These are phyloP conservation scores for Lycia hirtaria DNA, from an alignment of 2,888 invertebrate genomes.

Conservation along the genomic window DNA sequence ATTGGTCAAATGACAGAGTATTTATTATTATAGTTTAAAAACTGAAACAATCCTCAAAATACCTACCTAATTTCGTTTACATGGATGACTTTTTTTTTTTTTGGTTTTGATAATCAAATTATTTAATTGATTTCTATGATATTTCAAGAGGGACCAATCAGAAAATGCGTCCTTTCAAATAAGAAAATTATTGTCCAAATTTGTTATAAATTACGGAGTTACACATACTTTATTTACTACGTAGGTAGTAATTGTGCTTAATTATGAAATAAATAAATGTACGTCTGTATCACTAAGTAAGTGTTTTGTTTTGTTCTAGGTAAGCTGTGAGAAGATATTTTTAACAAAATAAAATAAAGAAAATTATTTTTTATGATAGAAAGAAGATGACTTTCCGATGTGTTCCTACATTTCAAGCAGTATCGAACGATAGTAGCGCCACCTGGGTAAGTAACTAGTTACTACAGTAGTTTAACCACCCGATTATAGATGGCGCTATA, in stretches of 20 bases:
- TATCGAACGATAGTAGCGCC: conserved; percentile 87
- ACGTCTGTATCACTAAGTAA: conserved; percentile 80
- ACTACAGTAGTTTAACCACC: conserved; percentile 48
- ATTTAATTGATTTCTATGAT: too few species aligned
- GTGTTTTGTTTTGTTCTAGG: conserved; percentile 88
- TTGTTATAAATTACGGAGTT: too few species aligned
- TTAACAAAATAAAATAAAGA: conserved; percentile 51
- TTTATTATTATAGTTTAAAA: too few species aligned
- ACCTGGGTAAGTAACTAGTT: conserved; percentile 86
- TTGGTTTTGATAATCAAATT: too few species aligned
- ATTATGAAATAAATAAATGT: not conserved
- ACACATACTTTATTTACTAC: too few species aligned
- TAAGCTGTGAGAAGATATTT: conserved; percentile 85
- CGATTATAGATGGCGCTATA: conserved; percentile 37
- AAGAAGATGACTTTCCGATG: conserved; percentile 88
- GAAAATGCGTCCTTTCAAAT: too few species aligned
- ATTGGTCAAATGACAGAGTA: too few species aligned
- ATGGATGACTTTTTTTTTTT: too few species aligned
- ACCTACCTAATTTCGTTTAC: too few species aligned
- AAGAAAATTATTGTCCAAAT: too few species aligned
- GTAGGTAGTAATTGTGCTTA: not conserved
- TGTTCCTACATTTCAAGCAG: conserved; percentile 88
- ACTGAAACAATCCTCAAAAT: too few species aligned
- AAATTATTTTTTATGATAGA: conserved; percentile 53
- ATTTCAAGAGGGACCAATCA: too few species aligned